Conservation (phyloP, 1,140 invertebrate genomes). For the Calliopsis andreniformis region DNA sequence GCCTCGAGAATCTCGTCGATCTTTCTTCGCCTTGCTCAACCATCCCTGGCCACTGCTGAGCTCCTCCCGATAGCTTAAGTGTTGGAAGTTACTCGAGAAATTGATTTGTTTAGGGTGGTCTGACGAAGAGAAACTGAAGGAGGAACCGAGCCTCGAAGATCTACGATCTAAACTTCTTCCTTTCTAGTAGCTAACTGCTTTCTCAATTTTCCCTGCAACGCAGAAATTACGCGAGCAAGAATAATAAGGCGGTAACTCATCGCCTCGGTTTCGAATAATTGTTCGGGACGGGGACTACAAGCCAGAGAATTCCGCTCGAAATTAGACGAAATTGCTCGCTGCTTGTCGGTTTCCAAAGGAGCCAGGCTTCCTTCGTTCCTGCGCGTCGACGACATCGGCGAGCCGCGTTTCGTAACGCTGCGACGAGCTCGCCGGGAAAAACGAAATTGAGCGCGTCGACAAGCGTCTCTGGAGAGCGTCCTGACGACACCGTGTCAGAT, state of each 20-base stretch:
- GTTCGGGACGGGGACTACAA: not conserved
- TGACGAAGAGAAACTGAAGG: too few relatives aligned
- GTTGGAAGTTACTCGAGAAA: too few relatives aligned
- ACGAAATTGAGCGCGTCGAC: constrained; percentile 43
- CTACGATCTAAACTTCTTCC: too few relatives aligned
- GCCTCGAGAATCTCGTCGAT: not conserved
- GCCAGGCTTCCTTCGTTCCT: not conserved
- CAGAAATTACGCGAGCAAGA: not conserved
- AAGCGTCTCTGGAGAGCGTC: constrained; percentile 23
- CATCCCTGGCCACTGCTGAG: too few relatives aligned
- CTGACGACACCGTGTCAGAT: constrained; percentile 39
- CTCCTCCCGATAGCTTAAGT: too few relatives aligned
- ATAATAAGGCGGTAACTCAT: not conserved
- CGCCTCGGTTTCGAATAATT: not conserved
- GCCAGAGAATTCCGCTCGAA: not conserved
- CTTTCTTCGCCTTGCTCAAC: not conserved
- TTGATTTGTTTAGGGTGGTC: too few relatives aligned
- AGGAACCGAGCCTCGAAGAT: too few relatives aligned
- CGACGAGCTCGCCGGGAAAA: too few relatives aligned
- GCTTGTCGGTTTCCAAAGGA: not conserved
- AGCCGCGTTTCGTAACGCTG: constrained; percentile 9
- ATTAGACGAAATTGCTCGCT: not conserved
- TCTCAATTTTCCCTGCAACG: not conserved
- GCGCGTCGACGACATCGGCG: not conserved
- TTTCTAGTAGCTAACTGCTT: too few relatives aligned